Base-by-base conservation (phyloP, 30 jellyfish, hydroid and myxozoan genomes). In the Mastigias papua region DNA sequence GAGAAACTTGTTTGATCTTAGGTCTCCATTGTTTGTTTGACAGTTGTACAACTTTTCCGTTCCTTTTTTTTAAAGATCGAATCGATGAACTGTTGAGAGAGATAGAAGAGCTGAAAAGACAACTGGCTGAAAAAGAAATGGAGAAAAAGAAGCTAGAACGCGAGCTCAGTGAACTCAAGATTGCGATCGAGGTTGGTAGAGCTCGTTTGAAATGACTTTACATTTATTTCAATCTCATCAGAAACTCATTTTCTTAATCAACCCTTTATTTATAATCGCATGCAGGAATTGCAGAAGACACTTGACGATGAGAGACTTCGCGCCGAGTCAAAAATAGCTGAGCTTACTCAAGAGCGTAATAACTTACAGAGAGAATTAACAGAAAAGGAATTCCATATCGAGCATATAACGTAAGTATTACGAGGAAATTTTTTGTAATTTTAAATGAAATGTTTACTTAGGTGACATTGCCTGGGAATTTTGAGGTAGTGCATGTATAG, bases 301-400 rank as follows among this genome's bases (percentile, higher is more conserved):
- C 82, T 84, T 35, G 93, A 84, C 30, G 86, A 73, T 9, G 93
- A 84, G 32, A 29, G 93, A 57, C 79, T 84, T 25, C 71, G 78
- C n/a, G 93, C 93, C 0, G 93, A 84, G 34, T 48, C 82, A 48
- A 84, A 84, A 57, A 84, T 84, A 15, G 93, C 93, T 16, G 93
- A 84, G 37, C 74, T 84, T 34, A 84, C 93, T 22, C 88, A 84
- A 84, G 10, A 69, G 48, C 87, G 93, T 10, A 77, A 48, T 64
- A 80, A 73, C 23, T 48, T 84, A 60, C 93, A 84, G 27, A 84
- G 73, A 23, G 93, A 84, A 62, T 17, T 84, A 21, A 84, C 93
- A 0, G 93, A 72, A 0, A 84, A 84, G 66, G 93, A 84, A 27
- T 84, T 69, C 9, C 93, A 71, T 70, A 84, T 84, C 65, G 93